A percentile compares a stretch with the other conserved stretches of the same genome.
Conservation (phyloP, 1,140 invertebrate genomes). For the Wasmannia auropunctata region DNA sequence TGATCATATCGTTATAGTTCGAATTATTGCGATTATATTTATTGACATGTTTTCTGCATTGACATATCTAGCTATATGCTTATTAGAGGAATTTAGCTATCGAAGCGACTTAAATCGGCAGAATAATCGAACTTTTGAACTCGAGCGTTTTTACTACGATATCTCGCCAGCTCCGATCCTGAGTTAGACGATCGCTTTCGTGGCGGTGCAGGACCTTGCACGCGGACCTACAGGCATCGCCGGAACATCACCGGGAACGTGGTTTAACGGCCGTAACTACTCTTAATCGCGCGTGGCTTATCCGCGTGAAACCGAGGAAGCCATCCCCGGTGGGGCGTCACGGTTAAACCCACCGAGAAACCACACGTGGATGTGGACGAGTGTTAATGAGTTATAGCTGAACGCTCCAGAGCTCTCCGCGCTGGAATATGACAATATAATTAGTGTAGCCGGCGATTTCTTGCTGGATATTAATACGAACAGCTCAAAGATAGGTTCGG, state of each 20-base stretch:
- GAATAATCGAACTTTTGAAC: not conserved
- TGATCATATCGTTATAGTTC: not conserved
- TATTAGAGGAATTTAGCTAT: not conserved
- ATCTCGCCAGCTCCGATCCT: not conserved
- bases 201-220: not conserved
- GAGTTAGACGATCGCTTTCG: not conserved
- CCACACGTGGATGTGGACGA: slow-evolving; percentile 13
- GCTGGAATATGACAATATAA: slow-evolving; percentile 30
- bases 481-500: not conserved
- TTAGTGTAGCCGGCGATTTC: not conserved
- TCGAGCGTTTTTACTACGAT: not conserved
- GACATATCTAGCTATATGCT: no score
- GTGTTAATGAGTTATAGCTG: slow-evolving; percentile 39
- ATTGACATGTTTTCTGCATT: not conserved
- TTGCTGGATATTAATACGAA: slow-evolving; percentile 7
- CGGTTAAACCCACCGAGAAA: slow-evolving; percentile 29
- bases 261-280: slow-evolving; percentile 32
- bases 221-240: not conserved
- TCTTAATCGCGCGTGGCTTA: slow-evolving; percentile 49
- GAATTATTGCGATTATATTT: not conserved
- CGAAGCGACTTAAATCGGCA: not conserved
- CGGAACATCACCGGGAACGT: not conserved
- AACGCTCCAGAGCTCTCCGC: not conserved
- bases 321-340: slow-evolving; percentile 6
- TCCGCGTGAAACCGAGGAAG: slow-evolving; percentile 45